Percentiles rank a stretch among this genome's conserved stretches.
phyloP scores from a whole-genome alignment of 2,797 vertebrate species.

The Coreius guichenoti region DNA sequence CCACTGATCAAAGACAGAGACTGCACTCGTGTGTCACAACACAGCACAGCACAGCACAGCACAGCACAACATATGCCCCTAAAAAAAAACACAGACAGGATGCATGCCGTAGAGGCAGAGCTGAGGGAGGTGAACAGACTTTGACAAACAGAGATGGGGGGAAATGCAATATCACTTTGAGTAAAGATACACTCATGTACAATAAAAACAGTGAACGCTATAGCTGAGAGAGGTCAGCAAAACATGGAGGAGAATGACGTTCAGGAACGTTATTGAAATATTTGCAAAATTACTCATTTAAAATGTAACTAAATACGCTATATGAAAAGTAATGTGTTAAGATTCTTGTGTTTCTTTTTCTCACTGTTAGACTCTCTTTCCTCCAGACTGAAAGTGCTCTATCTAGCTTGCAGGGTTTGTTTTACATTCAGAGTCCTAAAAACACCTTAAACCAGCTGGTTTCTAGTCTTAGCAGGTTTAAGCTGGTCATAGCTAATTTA shows the following conservation, averaged over 20 bases:
- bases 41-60: conserved; percentile 53
- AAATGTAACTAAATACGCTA: not conserved
- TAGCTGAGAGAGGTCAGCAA: conserved; percentile 14
- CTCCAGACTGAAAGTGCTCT: not conserved
- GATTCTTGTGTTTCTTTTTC: not conserved
- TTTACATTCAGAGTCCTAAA: not conserved
- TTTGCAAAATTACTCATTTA: not conserved
- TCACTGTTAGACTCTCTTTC: not conserved
- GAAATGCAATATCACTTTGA: conserved; percentile 9
- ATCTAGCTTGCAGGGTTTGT: too few species aligned
- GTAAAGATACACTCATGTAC: conserved; percentile 5
- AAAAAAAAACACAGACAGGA: conserved; percentile 34
- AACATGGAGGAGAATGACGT: not conserved
- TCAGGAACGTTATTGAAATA: not conserved
- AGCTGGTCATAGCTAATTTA: not conserved
- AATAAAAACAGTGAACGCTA: not conserved
- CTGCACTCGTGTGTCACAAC: conserved; percentile 49
- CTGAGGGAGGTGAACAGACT: conserved; percentile 15
- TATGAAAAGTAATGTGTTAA: not conserved
- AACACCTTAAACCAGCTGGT: not conserved
- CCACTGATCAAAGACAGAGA: conserved; percentile 64
- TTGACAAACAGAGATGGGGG: conserved; percentile 29
- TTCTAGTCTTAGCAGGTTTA: not conserved
- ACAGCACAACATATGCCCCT: conserved; percentile 48
- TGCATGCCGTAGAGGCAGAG: conserved; percentile 2